A percentile compares a stretch with the other conserved stretches of the same genome.
Conservation (phyloP, 2,888 invertebrate genomes). For the Chalcis sispes region DNA sequence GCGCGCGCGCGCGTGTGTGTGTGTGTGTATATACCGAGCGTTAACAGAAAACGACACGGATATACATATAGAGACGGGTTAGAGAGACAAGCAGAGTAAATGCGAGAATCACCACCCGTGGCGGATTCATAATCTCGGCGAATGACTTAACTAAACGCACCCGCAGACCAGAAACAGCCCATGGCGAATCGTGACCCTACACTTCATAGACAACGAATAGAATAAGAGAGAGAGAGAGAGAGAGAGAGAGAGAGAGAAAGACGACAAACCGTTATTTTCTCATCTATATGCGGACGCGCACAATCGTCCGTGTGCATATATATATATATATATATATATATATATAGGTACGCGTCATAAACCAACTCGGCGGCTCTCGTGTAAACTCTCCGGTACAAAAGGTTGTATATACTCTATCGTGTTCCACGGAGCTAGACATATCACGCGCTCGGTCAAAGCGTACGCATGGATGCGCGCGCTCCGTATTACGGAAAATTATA, state of each 20-base stretch:
- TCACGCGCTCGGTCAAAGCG: too few relatives aligned
- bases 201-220: constrained; percentile 44
- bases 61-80: background rate
- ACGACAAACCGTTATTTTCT: constrained; percentile 62
- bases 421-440: too few relatives aligned
- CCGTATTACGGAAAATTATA: constrained; percentile 10
- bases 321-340: constrained; percentile 34
- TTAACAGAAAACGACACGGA: too few relatives aligned
- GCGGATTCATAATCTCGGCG: constrained; percentile 68
- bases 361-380: constrained; percentile 60
- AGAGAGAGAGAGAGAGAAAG: background rate
- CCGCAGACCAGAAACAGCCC: constrained; percentile 67
- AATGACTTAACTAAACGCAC: constrained; percentile 70
- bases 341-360: constrained; percentile 61
- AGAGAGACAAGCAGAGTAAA: background rate
- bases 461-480: constrained; percentile 16
- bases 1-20: background rate
- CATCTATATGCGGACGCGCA: constrained; percentile 65
- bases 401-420: background rate
- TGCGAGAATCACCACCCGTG: constrained; percentile 63
- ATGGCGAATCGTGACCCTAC: constrained; percentile 63
- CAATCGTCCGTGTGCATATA: constrained; percentile 14
- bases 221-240: too few relatives aligned
- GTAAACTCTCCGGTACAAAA: too few relatives aligned
- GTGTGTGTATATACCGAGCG: too few relatives aligned